Percentiles rank a stretch among this genome's conserved stretches.
phyloP scores from a whole-genome alignment of 2,113 vertebrate species.

The Rhinogobius similis region DNA sequence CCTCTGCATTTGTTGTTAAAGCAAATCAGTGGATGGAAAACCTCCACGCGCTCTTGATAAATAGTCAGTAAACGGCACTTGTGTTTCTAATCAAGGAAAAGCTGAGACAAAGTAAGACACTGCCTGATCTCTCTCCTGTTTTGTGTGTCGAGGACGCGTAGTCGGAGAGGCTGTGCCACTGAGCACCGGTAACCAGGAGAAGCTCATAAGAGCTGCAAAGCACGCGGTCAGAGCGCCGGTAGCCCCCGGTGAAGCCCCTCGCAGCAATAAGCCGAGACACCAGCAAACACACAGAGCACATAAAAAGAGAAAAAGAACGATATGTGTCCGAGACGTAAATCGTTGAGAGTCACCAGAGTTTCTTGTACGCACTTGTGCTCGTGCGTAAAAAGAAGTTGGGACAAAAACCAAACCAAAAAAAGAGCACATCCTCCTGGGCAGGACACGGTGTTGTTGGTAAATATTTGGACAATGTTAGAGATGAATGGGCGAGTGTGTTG shows the following conservation, averaged over 20 bases:
- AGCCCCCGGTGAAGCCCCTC: constrained; percentile 64
- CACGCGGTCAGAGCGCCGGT: constrained; percentile 78
- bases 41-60: neutral
- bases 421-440: constrained; percentile 13
- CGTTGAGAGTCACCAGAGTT: constrained; percentile 73
- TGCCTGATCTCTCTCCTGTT: constrained; percentile 11
- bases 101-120: constrained; percentile 11
- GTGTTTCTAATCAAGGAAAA: neutral
- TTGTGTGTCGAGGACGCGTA: constrained; percentile 35
- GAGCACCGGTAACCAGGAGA: constrained; percentile 82
- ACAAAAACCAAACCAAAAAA: constrained; percentile 5
- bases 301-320: constrained; percentile 64
- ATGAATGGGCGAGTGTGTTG: constrained; percentile 14
- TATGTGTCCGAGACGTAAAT: constrained; percentile 88
- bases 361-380: constrained; percentile 25
- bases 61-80: neutral
- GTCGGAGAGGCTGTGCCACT: constrained; percentile 52
- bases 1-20: neutral
- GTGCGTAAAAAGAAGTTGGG: constrained; percentile 39
- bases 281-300: constrained; percentile 78
- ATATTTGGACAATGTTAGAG: constrained; percentile 11
- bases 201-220: constrained; percentile 76
- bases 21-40: neutral
- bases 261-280: constrained; percentile 75
- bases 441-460: neutral